Conservation (phyloP, 2,888 invertebrate genomes). For the Andrena dorsata region DNA sequence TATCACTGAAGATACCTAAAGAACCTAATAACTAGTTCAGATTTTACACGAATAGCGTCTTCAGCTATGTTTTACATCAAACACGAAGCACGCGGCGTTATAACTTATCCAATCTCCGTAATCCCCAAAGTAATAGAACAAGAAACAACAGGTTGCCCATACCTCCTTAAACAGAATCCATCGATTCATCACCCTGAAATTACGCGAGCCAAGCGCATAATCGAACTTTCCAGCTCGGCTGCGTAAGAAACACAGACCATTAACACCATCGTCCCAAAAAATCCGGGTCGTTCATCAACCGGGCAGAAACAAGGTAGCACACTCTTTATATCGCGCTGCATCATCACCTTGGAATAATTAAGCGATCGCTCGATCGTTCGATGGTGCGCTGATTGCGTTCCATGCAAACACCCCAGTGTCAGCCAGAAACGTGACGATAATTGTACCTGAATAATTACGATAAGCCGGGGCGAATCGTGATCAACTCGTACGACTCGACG, state of each 20-base stretch:
- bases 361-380: slow-evolving; percentile 22
- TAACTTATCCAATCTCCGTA: too few relatives aligned
- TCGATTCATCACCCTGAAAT: too few relatives aligned
- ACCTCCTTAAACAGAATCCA: too few relatives aligned
- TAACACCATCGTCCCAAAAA: background rate
- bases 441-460: slow-evolving; percentile 18
- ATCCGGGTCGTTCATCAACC: background rate
- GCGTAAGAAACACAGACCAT: background rate
- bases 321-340: background rate
- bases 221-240: background rate
- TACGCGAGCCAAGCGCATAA: background rate
- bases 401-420: slow-evolving; percentile 16
- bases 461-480: slow-evolving; percentile 10
- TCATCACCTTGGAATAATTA: slow-evolving; percentile 19
- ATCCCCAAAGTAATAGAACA: too few relatives aligned
- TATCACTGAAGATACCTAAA: too few relatives aligned
- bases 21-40: too few relatives aligned
- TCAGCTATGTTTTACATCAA: too few relatives aligned
- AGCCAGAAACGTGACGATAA: slow-evolving; percentile 32
- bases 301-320: background rate
- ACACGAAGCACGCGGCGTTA: too few relatives aligned
- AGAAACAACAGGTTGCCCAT: too few relatives aligned
- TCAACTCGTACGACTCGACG: background rate
- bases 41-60: too few relatives aligned
- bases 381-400: background rate